Percentiles rank a stretch among this genome's conserved stretches.
Conservation (phyloP, 1,140 invertebrate genomes). For the Heliothis subflexa region DNA sequence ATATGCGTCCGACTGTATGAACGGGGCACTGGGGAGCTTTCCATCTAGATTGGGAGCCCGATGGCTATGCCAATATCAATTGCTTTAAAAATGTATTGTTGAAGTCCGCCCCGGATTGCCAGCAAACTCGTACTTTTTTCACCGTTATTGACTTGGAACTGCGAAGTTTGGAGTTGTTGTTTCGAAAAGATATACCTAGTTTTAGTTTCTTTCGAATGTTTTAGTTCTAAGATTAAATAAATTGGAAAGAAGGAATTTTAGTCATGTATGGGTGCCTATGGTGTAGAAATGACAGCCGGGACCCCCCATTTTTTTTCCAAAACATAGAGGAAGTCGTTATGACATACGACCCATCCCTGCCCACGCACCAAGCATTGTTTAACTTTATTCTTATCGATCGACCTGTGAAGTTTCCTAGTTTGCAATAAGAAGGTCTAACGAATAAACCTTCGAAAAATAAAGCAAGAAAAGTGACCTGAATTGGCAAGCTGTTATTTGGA, state of each 20-base stretch:
- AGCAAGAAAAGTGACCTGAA: constrained; percentile 4
- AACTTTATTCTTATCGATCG: too few relatives aligned
- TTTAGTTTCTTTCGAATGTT: constrained; percentile 6
- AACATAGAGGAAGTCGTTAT: too few relatives aligned
- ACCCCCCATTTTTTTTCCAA: too few relatives aligned
- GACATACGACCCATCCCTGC: too few relatives aligned
- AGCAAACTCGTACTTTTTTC: constrained; percentile 25
- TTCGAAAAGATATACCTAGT: constrained; percentile 16
- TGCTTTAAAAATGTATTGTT: constrained; percentile 57
- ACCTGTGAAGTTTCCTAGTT: background rate
- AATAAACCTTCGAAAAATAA: constrained; percentile 15
- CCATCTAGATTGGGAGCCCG: constrained; percentile 52
- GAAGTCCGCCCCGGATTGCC: constrained; percentile 33
- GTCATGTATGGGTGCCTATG: too few relatives aligned
- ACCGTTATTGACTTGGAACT: constrained; percentile 25
- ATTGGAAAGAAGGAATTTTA: too few relatives aligned
- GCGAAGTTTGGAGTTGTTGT: constrained; percentile 25
- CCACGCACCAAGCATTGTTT: too few relatives aligned
- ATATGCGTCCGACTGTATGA: constrained; percentile 52
- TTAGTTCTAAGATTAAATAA: background rate
- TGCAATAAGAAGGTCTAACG: background rate
- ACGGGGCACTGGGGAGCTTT: constrained; percentile 52
- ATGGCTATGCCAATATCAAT: constrained; percentile 55
- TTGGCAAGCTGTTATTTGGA: background rate
- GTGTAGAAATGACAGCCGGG: too few relatives aligned